These are phyloP conservation scores for Picus viridis DNA, from an alignment of 2,797 vertebrate genomes.

Conservation along the genomic window DNA sequence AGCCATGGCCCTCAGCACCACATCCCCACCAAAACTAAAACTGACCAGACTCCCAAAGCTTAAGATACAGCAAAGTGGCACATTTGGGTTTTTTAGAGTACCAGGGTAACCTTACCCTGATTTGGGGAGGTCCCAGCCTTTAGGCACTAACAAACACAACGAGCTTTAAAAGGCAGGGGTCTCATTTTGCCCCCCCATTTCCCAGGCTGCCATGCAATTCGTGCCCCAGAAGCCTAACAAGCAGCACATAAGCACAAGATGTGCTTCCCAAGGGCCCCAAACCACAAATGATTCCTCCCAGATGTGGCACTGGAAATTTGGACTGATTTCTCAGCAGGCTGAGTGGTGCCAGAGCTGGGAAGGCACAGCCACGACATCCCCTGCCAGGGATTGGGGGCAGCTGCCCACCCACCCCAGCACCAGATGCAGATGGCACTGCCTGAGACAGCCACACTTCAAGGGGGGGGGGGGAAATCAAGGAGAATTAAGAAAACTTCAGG, in stretches of 20 bases:
- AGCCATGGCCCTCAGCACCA: too few species aligned
- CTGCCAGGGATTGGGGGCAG: background rate
- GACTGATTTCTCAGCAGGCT: rapidly evolving
- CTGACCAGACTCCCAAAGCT: too few species aligned
- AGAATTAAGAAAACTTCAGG: background rate
- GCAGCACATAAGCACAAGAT: background rate
- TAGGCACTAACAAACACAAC: background rate
- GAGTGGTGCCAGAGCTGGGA: rapidly evolving
- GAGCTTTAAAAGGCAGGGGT: rapidly evolving
- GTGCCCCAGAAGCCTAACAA: background rate
- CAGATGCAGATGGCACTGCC: rapidly evolving
- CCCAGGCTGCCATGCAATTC: background rate
- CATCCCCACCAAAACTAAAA: too few species aligned
- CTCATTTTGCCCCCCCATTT: background rate
- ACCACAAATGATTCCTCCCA: constrained; percentile 8
- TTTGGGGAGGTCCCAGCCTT: background rate
- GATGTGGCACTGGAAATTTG: background rate
- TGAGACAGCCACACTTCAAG: background rate
- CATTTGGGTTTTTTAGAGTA: background rate
- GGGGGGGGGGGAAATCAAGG: too few species aligned
- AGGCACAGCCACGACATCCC: rapidly evolving
- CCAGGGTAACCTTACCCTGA: background rate
- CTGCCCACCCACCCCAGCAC: background rate
- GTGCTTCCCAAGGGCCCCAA: background rate
- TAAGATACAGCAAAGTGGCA: too few species aligned